phyloP scores from a whole-genome alignment of 2,888 invertebrate genomes.

The Drosophila cognata region DNA sequence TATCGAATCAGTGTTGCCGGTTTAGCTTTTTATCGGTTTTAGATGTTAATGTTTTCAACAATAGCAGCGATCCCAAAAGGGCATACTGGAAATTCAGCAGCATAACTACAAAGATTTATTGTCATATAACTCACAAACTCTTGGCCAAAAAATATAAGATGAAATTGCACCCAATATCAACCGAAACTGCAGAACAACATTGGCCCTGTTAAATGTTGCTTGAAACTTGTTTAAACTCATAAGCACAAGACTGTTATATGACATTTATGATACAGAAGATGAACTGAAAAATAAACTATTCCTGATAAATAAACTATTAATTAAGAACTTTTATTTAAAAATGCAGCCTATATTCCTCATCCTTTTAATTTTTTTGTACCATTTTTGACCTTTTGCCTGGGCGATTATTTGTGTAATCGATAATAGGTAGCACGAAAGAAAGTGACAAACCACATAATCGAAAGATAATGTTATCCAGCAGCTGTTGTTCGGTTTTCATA shows the following conservation, averaged over 20 bases:
- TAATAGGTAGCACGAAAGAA: not conserved
- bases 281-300: not conserved
- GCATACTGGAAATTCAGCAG: not conserved
- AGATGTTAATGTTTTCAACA: not conserved
- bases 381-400: not conserved
- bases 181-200: not conserved
- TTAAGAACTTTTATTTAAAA: not conserved
- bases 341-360: not conserved
- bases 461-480: not conserved
- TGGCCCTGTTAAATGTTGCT: not conserved
- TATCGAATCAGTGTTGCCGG: not conserved
- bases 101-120: not conserved
- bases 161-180: not conserved
- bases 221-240: not conserved
- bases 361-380: fast-evolving
- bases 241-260: not conserved
- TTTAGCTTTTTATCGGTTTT: not conserved
- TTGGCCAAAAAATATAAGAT: not conserved
- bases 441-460: not conserved
- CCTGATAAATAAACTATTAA: not conserved
- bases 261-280: not conserved
- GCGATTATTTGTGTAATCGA: not conserved
- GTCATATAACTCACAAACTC: not conserved
- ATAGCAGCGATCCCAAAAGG: not conserved
- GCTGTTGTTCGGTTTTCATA: constrained; percentile 6